phyloP scores from a whole-genome alignment of 2,113 vertebrate species.

The Uropsilus gracilis region DNA sequence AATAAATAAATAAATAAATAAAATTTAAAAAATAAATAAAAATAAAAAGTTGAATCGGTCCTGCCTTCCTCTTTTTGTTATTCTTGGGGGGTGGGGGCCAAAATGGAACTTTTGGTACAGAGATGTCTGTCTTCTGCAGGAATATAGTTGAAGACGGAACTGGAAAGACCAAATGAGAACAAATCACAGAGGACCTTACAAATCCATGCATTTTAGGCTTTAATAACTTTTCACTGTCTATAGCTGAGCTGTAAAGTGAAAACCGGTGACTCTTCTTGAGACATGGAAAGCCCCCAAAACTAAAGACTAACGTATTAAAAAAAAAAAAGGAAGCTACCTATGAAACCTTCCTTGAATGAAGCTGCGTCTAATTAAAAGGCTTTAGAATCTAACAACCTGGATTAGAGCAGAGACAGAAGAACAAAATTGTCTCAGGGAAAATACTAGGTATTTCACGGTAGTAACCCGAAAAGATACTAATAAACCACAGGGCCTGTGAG shows the following conservation, averaged over 20 bases:
- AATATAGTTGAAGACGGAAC: neutral
- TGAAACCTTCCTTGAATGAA: neutral
- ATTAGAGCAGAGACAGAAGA: neutral
- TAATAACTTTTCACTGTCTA: neutral
- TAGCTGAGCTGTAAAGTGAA: neutral
- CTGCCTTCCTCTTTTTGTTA: too few relatives aligned
- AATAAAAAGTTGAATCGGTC: too few relatives aligned
- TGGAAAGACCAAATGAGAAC: neutral
- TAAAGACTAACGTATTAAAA: neutral
- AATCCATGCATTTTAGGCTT: neutral
- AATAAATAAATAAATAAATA: too few relatives aligned
- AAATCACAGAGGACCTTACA: neutral
- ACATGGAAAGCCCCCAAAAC: slow-evolving; percentile 17
- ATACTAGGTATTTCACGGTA: neutral
- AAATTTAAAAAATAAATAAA: too few relatives aligned
- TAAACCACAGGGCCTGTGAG: neutral
- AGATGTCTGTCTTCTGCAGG: neutral
- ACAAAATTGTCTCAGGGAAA: neutral
- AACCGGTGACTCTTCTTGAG: neutral
- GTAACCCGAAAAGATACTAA: neutral
- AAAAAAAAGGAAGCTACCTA: neutral
- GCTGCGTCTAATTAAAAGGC: neutral
- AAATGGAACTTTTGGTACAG: neutral
- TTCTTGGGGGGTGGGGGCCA: neutral
- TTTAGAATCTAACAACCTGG: neutral